Evolutionary conservation across 2,888 invertebrate species (phyloP).

Genomic region (Drosophila paramelanica): DNA sequence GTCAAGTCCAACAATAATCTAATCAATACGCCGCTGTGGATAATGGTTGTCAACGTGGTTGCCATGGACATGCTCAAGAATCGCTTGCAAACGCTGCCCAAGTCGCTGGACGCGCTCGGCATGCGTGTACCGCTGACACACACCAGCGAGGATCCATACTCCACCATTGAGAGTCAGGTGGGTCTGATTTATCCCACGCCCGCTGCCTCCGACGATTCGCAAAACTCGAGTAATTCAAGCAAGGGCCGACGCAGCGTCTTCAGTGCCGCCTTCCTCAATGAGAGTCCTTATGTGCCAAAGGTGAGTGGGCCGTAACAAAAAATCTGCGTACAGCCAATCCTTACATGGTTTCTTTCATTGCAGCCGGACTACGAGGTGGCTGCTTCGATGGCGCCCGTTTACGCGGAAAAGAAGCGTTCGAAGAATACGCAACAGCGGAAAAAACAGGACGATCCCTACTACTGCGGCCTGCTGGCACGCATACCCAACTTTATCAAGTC

Average conservation of each 20-base stretch:
- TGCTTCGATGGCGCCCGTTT: slow-evolving; percentile 60
- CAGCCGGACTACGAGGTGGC: slow-evolving; percentile 84
- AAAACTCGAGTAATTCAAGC: slow-evolving; percentile 76
- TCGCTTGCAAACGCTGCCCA: slow-evolving; percentile 87
- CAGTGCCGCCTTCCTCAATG: slow-evolving; percentile 79
- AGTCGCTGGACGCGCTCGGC: slow-evolving; percentile 80
- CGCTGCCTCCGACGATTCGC: slow-evolving; percentile 81
- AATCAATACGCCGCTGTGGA: slow-evolving; percentile 91
- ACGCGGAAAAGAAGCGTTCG: slow-evolving; percentile 70
- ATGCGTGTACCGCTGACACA: slow-evolving; percentile 75
- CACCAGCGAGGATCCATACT: slow-evolving; percentile 84
- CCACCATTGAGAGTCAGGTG: slow-evolving; percentile 84
- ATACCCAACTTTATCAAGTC: slow-evolving; percentile 89
- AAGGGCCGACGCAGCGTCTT: slow-evolving; percentile 81
- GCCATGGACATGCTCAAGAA: slow-evolving; percentile 92
- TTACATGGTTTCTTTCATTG: background rate
- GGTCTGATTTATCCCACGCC: slow-evolving; percentile 83
- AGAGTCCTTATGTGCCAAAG: slow-evolving; percentile 84
- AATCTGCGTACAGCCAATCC: too few relatives aligned
- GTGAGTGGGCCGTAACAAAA: slow-evolving; percentile 48
- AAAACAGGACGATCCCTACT: slow-evolving; percentile 89
- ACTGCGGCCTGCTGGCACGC: slow-evolving; percentile 89
- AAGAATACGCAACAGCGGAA: slow-evolving; percentile 80
- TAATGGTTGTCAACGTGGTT: slow-evolving; percentile 91
- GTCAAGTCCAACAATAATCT: slow-evolving; percentile 89